Base-by-base conservation (phyloP, 2,888 invertebrate genomes). In the Dascillus cervinus region DNA sequence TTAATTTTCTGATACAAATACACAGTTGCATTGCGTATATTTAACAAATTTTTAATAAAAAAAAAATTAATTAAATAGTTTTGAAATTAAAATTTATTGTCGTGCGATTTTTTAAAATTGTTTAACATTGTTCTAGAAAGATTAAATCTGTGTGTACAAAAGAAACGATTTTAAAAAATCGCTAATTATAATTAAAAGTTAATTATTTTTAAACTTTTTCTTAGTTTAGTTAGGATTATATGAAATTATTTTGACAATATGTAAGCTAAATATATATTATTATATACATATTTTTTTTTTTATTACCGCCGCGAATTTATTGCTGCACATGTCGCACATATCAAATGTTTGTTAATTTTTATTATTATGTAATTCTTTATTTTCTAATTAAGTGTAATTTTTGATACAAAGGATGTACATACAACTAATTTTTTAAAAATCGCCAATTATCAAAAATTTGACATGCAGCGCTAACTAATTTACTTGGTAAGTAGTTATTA, bases 31-130 rank as follows among this genome's bases (percentile, higher is more conserved):
- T 53, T 47, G 49, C 46, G 46, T 48, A 46, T 52, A 53, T 48
- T 47, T 56, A 58, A 58, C 58, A 58, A 58, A 58, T 58, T 58
- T 52, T 47, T 46, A 46, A 48, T 34, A 40, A 39, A 37, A 34
- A 44, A 44, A 49, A 44, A 46, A 42, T 44, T 53, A 50, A 17
- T 17, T 4, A 17, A 17, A 17, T 17, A 49, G 48, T 49, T 51
- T 44, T 39, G 34, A 38, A 37, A 26, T 31, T 29, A 22, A 26
- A 32, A 28, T 29, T 39, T 38, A 17, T 17, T 17, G 17, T 25
- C 31, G n/a, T 27, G 35, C 39, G 35, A 42, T 44, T 41, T 39
- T 41, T 41, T 40, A 40, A 39, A 39, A 38, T 32, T 40, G 34
- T 41, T 43, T 36, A 41, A 37, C 41, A 33, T 32, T 32, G 32